phyloP scores from a whole-genome alignment of 2,797 vertebrate species.

The Apodemus agrarius region DNA sequence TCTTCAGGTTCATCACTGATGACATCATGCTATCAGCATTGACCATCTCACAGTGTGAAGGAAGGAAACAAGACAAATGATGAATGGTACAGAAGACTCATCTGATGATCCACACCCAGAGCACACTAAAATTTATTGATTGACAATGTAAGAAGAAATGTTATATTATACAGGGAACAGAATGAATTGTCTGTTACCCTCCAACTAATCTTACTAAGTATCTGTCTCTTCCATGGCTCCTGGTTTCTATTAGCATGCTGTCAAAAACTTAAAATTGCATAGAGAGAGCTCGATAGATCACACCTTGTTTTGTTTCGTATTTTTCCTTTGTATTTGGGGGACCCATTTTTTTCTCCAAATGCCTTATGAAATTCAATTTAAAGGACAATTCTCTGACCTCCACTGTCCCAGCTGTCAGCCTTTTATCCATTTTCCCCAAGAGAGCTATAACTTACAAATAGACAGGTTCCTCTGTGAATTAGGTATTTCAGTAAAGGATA shows the following conservation, averaged over 20 bases:
- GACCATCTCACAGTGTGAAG: not conserved
- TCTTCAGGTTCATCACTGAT: not conserved
- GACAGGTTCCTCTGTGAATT: not conserved
- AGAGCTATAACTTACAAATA: conserved; percentile 22
- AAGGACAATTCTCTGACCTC: not conserved
- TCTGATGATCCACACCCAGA: not conserved
- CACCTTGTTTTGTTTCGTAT: not conserved
- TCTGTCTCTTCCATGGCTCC: not conserved
- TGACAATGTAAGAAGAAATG: not conserved
- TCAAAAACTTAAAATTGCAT: not conserved
- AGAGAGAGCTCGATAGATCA: not conserved
- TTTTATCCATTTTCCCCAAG: conserved; percentile 34
- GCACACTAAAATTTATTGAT: not conserved
- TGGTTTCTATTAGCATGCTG: not conserved
- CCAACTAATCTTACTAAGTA: not conserved
- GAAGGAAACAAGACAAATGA: not conserved
- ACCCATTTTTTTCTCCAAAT: not conserved
- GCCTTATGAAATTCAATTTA: conserved; percentile 37
- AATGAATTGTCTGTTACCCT: not conserved
- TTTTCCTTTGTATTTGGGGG: not conserved
- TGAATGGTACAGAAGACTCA: not conserved
- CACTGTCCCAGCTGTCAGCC: not conserved
- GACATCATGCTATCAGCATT: not conserved
- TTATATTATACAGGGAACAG: not conserved
- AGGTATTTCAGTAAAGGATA: not conserved